These are phyloP conservation scores for Monopterus albus DNA, from an alignment of 2,113 vertebrate genomes.

Conservation along the genomic window DNA sequence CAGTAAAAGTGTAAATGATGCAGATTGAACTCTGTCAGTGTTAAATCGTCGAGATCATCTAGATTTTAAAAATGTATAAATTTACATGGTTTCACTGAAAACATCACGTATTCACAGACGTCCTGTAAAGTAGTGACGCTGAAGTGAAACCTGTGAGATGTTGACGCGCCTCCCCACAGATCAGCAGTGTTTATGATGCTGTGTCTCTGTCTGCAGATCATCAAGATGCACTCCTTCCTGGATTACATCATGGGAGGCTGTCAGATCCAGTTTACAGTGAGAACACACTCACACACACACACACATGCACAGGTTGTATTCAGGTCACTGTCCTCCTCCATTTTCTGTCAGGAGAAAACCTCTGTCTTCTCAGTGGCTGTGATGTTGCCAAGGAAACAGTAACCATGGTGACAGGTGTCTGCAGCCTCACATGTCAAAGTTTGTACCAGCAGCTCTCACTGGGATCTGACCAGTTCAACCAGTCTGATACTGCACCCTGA, in stretches of 20 bases:
- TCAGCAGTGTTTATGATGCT: too few relatives aligned
- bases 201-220: constrained; percentile 86
- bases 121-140: too few relatives aligned
- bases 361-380: neutral
- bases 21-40: too few relatives aligned
- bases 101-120: too few relatives aligned
- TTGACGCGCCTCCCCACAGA: neutral
- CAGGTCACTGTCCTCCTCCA: neutral
- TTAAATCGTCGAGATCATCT: too few relatives aligned
- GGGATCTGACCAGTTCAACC: constrained; percentile 32
- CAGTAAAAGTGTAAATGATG: too few relatives aligned
- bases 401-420: constrained; percentile 31
- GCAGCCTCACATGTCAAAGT: constrained; percentile 47
- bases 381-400: constrained; percentile 56
- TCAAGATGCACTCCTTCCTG: constrained; percentile 99
- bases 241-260: constrained; percentile 99
- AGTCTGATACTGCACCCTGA: too few relatives aligned
- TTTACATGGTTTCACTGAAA: too few relatives aligned
- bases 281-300: constrained; percentile 54
- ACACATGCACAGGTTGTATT: neutral
- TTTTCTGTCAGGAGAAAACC: neutral
- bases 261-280: constrained; percentile 99
- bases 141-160: too few relatives aligned
- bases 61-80: too few relatives aligned
- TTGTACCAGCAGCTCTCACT: neutral